A percentile compares a stretch with the other conserved stretches of the same genome.
Conservation (phyloP, 2,888 invertebrate genomes). For the Cephus pulcher region DNA sequence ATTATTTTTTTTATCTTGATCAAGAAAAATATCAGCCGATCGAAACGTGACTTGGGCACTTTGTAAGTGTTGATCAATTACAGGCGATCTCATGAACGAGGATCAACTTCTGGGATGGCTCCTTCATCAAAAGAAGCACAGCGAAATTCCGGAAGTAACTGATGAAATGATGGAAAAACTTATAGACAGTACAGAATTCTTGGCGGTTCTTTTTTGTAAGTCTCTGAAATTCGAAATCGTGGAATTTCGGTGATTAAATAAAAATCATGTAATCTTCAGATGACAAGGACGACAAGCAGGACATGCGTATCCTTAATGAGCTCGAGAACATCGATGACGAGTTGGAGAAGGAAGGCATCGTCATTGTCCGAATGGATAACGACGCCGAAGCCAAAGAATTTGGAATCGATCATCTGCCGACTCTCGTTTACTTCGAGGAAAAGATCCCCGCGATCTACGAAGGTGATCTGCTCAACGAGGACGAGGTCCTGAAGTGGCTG, state of each 20-base stretch:
- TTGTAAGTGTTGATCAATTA: constrained; percentile 64
- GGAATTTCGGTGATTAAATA: neutral
- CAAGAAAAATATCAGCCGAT: too few relatives aligned
- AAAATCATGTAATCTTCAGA: constrained; percentile 69
- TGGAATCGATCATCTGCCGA: constrained; percentile 89
- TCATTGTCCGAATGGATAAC: constrained; percentile 91
- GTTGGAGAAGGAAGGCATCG: constrained; percentile 88
- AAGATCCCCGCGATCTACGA: constrained; percentile 92
- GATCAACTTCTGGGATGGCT: constrained; percentile 92
- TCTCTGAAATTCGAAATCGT: constrained; percentile 3
- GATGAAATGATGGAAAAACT: constrained; percentile 94
- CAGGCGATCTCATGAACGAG: constrained; percentile 90
- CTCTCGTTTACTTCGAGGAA: constrained; percentile 89
- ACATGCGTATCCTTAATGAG: constrained; percentile 87
- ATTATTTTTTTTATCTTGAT: neutral
- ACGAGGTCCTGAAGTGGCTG: constrained; percentile 90
- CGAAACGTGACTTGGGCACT: too few relatives aligned
- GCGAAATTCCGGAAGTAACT: constrained; percentile 92
- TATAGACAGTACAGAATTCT: constrained; percentile 81
- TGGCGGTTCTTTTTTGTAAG: constrained; percentile 94
- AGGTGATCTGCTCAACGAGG: constrained; percentile 91
- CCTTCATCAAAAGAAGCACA: constrained; percentile 88
- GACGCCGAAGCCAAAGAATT: constrained; percentile 91
- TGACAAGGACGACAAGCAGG: constrained; percentile 91
- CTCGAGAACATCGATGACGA: constrained; percentile 94